Evolutionary conservation across 2,113 vertebrate species (phyloP), one percentile per base, ranked within the genome.

Genomic region (Sinosuthora webbiana): DNA sequence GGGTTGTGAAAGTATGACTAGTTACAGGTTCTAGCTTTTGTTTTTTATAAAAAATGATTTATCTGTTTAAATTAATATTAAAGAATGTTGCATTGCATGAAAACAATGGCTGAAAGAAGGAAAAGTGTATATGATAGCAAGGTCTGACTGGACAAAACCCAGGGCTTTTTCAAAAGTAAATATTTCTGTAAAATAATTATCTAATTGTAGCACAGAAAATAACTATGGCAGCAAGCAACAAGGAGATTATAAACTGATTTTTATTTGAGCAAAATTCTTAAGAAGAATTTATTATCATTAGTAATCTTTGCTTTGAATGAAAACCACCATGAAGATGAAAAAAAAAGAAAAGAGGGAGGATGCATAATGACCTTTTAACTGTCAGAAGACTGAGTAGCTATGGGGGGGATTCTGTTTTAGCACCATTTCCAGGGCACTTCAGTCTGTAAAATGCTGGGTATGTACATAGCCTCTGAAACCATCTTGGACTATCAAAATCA

Each of bases 131-230:
- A 49, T 6, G 75, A n/a, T 4, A 67, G 4, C 19, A 49, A 49
- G 6, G 39, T 67, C n/a, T 13, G 15, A 50, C 0, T 44, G 7
- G 15, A n/a, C 6, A 44, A 65, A 90, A 67, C 4, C 0, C 2
- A 57, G 11, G 5, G 0, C 1, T 56, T 74, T 49, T n/a, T 30
- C 0, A 6, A 53, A 69, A 78, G 7, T 41, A 44, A 23, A 8
- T 44, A 3, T 5, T 49, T 33, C 6, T 55, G 68, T 37, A 41
- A 90, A 88, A 62, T 55, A 79, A 27, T 74, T 44, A 9, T 7
- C 6, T 75, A 37, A 41, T 45, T 4, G 0, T 31, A 50, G 10
- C 9, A 20, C 23, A 59, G 20, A 59, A 71, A 52, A 64, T 33
- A 68, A 41, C 33, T 4, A 23, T 50, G 10, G 6, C 10, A 42